Base-by-base conservation (phyloP, 2,888 invertebrate genomes). In the Saturnia pavonia region DNA sequence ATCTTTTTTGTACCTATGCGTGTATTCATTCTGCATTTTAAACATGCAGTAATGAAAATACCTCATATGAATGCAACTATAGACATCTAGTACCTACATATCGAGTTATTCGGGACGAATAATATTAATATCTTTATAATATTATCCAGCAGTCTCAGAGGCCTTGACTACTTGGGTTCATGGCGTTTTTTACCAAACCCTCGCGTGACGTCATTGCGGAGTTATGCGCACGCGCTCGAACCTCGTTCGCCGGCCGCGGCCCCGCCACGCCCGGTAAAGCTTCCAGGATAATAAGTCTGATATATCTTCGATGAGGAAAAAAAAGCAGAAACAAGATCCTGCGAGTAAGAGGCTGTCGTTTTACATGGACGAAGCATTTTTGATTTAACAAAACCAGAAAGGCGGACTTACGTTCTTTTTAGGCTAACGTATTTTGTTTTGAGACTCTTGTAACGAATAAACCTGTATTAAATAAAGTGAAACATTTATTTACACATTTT, bases 211-310 rank as follows among this genome's bases (percentile, higher is more conserved):
- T 91, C 92, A 92, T 82, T 81, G 78, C 79, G 77, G 78, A 91
- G 92, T 82, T 91, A 93, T 93, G 93, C 89, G 91, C 89, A 86
- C 88, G 90, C 88, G 86, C 85, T 77, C 81, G 79, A 77, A 78
- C 80, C 78, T 80, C 77, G 77, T 77, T 72, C 76, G 57, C 54
- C 69, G 48, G 43, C 54, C 54, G 22, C 22, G 25, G 27, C 71
- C 72, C 71, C 70, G 73, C 78, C 85, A 82, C 86, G 79, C 86
- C 86, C 87, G 84, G 89, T 87, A 84, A 81, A 85, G 82, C 88
- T 85, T 86, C 87, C 91, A 91, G 92, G 91, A 92, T 92, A 91
- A 91, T 89, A 85, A 86, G 85, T 81, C 87, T 89, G 90, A 91
- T 91, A 87, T 88, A 90, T 91, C 90, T 88, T 88, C 87, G 86